phyloP scores from a whole-genome alignment of 2,113 vertebrate species.

The Hyaena hyaena region DNA sequence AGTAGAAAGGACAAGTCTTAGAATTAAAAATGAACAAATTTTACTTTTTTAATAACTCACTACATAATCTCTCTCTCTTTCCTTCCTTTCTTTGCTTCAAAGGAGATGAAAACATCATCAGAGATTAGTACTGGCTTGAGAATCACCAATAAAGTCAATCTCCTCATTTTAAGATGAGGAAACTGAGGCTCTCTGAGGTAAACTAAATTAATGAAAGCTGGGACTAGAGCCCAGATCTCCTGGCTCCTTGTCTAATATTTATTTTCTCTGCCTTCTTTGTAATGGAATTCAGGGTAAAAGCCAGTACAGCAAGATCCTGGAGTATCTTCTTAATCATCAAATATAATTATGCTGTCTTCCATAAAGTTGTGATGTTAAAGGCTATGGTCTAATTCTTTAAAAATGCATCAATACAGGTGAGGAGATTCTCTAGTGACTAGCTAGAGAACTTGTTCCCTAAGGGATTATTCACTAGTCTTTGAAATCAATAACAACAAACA shows the following conservation, averaged over 20 bases:
- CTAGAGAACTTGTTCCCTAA: not conserved
- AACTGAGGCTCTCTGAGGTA: not conserved
- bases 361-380: conserved; percentile 25
- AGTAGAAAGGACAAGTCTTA: conserved; percentile 32
- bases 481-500: not conserved
- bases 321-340: conserved; percentile 47
- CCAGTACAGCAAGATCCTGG: conserved; percentile 6
- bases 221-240: not conserved
- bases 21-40: conserved; percentile 53
- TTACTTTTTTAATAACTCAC: not conserved
- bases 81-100: not conserved
- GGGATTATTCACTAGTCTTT: conserved; percentile 8
- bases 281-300: conserved; percentile 27
- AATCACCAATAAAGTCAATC: not conserved
- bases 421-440: not conserved
- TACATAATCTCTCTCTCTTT: not conserved
- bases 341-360: conserved; percentile 40
- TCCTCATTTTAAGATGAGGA: not conserved
- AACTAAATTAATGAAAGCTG: not conserved
- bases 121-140: not conserved
- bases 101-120: not conserved
- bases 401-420: not conserved
- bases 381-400: conserved; percentile 13
- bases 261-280: conserved; percentile 21
- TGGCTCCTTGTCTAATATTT: not conserved